Base-by-base conservation (phyloP, 2,113 vertebrate species). In the Pterocles gutturalis region DNA sequence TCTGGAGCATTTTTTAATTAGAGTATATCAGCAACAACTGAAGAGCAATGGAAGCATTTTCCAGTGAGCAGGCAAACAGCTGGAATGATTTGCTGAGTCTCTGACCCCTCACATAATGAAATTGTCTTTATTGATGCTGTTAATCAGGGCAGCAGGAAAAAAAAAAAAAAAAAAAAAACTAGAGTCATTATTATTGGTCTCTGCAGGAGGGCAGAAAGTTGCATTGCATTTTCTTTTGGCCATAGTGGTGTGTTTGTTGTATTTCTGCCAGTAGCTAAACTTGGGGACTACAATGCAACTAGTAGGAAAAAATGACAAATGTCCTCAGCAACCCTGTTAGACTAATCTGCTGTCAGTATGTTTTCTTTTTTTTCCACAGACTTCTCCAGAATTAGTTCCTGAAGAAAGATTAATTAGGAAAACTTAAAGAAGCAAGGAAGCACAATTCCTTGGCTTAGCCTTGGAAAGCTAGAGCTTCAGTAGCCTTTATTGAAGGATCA, bases 51-150 rank as follows among this genome's bases (percentile, higher is more conserved):
- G 60, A 81, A 83, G 65, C 24, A 16, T 78, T 93, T 94, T 84
- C 38, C 48, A 90, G 69, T 81, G 62, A 93, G 67, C 53, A 14
- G 53, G 36, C 21, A 81, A 90, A 83, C 43, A 90, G 51, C 29
- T 81, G 64, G 67, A 92, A 86, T 79, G 80, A 84, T 94, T 92
- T 92, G 55, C 36, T 34, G 31, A 88, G 60, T 77, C 33, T 76
- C 48, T 95, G 34, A 48, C 53, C 60, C 78, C 25, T 83, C 57
- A 36, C 69, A 36, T 83, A 93, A 95, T 92, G 48, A 92, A 90
- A 89, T 78, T 90, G 89, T 89, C 61, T 78, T 95, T 95, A 96
- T 89, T 96, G 86, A 94, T 89, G 72, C 45, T 92, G 86, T 89
- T 97, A 87, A 95, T 95, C 83, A 86, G 86, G 61, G 17, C 65